Evolutionary conservation across 2,888 invertebrate genomes (phyloP), one percentile per base, ranked within the genome.

Genomic region (Colostygia pectinataria): DNA sequence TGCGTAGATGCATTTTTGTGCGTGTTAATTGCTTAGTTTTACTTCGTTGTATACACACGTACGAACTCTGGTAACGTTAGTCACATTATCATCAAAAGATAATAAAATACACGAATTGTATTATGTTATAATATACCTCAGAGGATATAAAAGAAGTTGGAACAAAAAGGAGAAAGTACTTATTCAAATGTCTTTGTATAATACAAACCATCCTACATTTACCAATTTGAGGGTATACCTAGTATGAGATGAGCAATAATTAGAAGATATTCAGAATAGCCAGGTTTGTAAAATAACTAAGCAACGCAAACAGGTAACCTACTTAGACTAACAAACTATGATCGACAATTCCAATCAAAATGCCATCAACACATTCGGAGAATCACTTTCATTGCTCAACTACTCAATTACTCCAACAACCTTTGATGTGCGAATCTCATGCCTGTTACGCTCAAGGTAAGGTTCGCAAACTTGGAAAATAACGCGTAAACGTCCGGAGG

Each of bases 391-490:
- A 42, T 34, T 34, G 46, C 42, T 47, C 38, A 46, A n/a, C n/a
- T n/a, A n/a, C n/a, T n/a, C n/a, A n/a, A n/a, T 45, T 41, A 41
- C 14, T 34, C 4, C n/a, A n/a, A n/a, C 10, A 24, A n/a, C 45
- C 46, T 42, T 42, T 52, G 52, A 46, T 46, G 51, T 46, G 52
- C 33, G 29, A 18, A 41, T 39, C 42, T 33, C 24, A 52, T 52
- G 39, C 46, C 34, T 39, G 33, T 34, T 25, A 42, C 45, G 25
- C 34, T 52, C 38, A 39, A 46, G 43, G 37, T 37, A 33, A 28
- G 38, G 33, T 43, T 34, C 9, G 27, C 39, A 33, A 40, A 46
- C 27, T 33, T 28, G 39, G 38, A 14, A 34, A 46, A 31, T 20
- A 40, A 33, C 23, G 28, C 34, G 46, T 32, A 28, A 31, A 15